These are phyloP conservation scores for Hololepta plana DNA, from an alignment of 2,888 invertebrate genomes.

Conservation along the genomic window DNA sequence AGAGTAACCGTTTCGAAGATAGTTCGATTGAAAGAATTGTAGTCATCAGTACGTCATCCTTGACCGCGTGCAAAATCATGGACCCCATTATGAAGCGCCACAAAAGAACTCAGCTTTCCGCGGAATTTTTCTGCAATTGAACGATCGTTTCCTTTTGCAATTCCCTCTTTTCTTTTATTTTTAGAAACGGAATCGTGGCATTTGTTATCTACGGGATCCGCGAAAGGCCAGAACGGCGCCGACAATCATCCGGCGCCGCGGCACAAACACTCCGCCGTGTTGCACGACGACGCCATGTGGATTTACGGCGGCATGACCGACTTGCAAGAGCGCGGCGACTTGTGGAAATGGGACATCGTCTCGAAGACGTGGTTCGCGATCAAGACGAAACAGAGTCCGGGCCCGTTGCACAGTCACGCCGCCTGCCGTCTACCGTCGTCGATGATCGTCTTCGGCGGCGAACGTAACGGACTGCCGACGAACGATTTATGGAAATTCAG, in stretches of 20 bases:
- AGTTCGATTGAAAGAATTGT: no score
- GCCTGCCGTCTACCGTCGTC: slow-evolving; percentile 59
- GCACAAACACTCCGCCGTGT: slow-evolving; percentile 70
- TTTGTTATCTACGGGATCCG: slow-evolving; percentile 27
- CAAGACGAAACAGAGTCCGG: slow-evolving; percentile 44
- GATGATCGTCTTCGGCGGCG: slow-evolving; percentile 67
- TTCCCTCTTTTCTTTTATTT: no score
- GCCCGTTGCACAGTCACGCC: slow-evolving; percentile 58
- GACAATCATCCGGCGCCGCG: slow-evolving; percentile 44
- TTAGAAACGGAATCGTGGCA: slow-evolving; percentile 74
- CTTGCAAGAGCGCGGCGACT: slow-evolving; percentile 55
- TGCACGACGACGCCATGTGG: slow-evolving; percentile 65
- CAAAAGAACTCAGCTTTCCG: no score
- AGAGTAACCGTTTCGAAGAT: no score
- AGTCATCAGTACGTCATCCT: no score
- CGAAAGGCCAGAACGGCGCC: slow-evolving; percentile 18
- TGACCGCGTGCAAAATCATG: no score
- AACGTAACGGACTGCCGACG: slow-evolving; percentile 46
- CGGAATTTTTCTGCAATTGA: no score
- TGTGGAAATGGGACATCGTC: slow-evolving; percentile 64
- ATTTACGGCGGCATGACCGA: slow-evolving; percentile 81
- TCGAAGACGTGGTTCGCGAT: slow-evolving; percentile 41
- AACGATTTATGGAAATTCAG: slow-evolving; percentile 73
- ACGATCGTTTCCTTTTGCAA: no score
- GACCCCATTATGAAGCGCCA: no score